phyloP scores from a whole-genome alignment of 1,140 invertebrate genomes.

The Penaeus vannamei region DNA sequence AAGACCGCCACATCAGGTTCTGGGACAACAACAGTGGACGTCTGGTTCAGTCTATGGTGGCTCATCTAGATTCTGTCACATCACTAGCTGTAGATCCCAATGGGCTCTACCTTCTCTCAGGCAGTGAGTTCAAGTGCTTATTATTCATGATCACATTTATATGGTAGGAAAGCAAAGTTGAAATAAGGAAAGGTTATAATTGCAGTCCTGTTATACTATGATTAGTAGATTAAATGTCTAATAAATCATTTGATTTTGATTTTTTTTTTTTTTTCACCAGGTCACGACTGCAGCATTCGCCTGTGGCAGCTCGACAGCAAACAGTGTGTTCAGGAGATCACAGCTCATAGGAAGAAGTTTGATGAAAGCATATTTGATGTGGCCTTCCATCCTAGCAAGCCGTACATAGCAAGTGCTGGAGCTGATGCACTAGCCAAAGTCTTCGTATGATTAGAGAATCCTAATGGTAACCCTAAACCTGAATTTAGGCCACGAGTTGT shows the following conservation, averaged over 20 bases:
- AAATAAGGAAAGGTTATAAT: neutral
- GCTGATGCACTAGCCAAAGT: conserved; percentile 99
- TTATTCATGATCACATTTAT: neutral
- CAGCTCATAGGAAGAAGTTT: conserved; percentile 99
- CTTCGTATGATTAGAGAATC: conserved; percentile 75
- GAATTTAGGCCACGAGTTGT: neutral
- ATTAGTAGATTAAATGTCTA: neutral
- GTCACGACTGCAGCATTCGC: conserved; percentile 98
- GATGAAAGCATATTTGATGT: conserved; percentile 99
- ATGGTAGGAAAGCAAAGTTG: neutral
- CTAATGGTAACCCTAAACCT: neutral
- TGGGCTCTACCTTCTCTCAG: conserved; percentile 97
- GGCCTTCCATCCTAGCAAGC: conserved; percentile 98
- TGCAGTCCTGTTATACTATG: too few species aligned
- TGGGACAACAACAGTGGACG: conserved; percentile 97
- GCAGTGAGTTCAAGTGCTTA: conserved; percentile 79
- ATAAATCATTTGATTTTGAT: conserved; percentile 17
- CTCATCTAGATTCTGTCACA: conserved; percentile 98
- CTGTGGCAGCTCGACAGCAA: conserved; percentile 99
- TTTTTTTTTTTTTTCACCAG: conserved; percentile 73
- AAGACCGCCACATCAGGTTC: conserved; percentile 98
- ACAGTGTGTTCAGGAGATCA: conserved; percentile 99
- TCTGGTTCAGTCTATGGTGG: conserved; percentile 97
- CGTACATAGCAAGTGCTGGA: conserved; percentile 98
- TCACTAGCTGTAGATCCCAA: conserved; percentile 98